Base-by-base conservation (phyloP, 2,888 invertebrate species). In the Drosophila ezoana region DNA sequence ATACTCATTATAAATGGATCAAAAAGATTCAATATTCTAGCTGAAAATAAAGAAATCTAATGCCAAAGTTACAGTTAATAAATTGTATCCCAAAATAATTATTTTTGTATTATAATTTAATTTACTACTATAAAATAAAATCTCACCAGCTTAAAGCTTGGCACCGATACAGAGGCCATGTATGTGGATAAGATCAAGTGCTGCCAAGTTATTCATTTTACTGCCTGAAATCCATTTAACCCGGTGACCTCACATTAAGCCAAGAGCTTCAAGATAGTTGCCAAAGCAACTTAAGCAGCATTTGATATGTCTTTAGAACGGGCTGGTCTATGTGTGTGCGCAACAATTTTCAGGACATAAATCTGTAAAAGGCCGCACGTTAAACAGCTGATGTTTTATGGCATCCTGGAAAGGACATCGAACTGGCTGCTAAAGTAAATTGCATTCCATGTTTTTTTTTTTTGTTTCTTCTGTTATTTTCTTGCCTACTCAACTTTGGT, bases 351-450 rank as follows among this genome's bases (percentile, higher is more conserved):
- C 47, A 67, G 65, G 59, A 52, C 79, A 84, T 81, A 83, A 79
- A 87, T 84, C 79, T 70, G 49, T 43, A 47, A 63, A 80, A 65
- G 71, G 72, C 68, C 72, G 78, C 70, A 71, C 73, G 65, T 76
- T 80, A 79, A 83, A 72, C 79, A 87, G 79, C 79, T 84, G 84
- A 79, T 79, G 79, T 78, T 86, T 81, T 81, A 87, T 74, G 81
- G 72, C 37, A 20, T 52, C 63, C 44, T 49, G 47, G 56, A 75
- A 40, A 86, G 87, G 86, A 54, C 86, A 75, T 70, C 81, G 81
- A 86, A 83, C 81, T 66, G 71, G 58, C 64, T 53, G 72, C 72
- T 51, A 57, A 67, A 68, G 65, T 59, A 80, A 80, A 86, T 75
- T 86, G 81, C 81, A 80, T 70, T 81, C 58, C 67, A 68, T 72